Conservation (phyloP, 2,113 vertebrate genomes). For the Pardalotus punctatus region DNA sequence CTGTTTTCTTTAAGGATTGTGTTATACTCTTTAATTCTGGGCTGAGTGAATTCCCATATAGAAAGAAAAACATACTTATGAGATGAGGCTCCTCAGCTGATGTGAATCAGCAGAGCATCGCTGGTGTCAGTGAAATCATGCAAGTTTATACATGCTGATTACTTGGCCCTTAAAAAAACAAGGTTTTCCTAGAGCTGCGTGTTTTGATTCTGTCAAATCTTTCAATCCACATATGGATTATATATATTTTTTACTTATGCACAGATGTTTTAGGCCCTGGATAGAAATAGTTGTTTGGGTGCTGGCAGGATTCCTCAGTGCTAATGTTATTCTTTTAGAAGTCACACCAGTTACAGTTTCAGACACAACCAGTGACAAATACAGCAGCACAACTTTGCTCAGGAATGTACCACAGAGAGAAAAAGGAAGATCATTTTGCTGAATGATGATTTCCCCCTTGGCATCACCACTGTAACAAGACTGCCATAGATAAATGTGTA, state of each 20-base stretch:
- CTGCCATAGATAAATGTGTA: not conserved
- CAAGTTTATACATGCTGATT: constrained; percentile 31
- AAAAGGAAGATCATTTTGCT: not conserved
- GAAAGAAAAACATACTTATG: not conserved
- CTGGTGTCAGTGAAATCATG: not conserved
- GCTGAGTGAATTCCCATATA: not conserved
- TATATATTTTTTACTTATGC: not conserved
- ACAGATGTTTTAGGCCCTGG: constrained; percentile 18
- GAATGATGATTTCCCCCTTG: not conserved
- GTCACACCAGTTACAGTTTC: not conserved
- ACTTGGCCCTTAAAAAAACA: not conserved
- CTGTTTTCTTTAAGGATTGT: not conserved
- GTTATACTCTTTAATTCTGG: not conserved
- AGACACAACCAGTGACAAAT: not conserved
- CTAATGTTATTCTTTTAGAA: not conserved
- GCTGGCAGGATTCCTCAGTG: not conserved
- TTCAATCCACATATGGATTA: not conserved
- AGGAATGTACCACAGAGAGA: not conserved
- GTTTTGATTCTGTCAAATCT: constrained; percentile 24
- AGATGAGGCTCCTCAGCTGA: not conserved
- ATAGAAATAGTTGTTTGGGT: not conserved
- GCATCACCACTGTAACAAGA: not conserved
- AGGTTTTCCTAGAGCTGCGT: not conserved
- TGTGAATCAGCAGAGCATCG: not conserved
- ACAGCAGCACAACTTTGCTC: not conserved